Base-by-base conservation (phyloP, 2,888 invertebrate genomes). In the Amphiduros pacificus region DNA sequence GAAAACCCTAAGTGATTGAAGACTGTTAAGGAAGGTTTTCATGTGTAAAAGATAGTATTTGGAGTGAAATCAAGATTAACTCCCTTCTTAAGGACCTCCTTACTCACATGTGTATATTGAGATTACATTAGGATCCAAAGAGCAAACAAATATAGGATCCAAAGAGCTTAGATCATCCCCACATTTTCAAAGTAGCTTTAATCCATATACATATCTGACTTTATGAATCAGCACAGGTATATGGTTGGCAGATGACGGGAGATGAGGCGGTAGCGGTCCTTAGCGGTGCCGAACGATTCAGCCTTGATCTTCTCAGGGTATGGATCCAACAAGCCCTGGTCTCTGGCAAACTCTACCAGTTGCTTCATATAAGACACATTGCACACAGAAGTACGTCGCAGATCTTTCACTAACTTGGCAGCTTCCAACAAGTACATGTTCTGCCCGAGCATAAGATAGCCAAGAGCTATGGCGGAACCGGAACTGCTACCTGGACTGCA, bases 281-380 rank as follows among this genome's bases (percentile, higher is more conserved):
- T 36, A 27, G 61, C 20, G n/a, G 44, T 32, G 9, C 55, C 55
- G 32, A 40, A 61, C 17, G n/a, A 24, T 5, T 49, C 48, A 11
- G 61, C 50, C 50, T 41, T 40, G 1, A 61, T 44, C 28, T 22
- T 56, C n/a, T 36, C 26, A n/a, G 41, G 36, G 14, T 41, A 17
- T 24, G 17, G 26, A n/a, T 60, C 60, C 29, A 60, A 40, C 1
- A 48, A n/a, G 17, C 44, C 54, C 14, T 24, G 24, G 9, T 60
- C 60, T 9, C 54, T 31, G 9, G 60, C 60, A 48, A 28, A 40
- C 26, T 32, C 31, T 4, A 60, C 55, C 22, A 60, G 26, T 26
- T 60, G 55, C 20, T n/a, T 20, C 55, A 55, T 41, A 29, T 55
- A 55, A 48, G 36, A 27, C n/a, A 31, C 54, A 31, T 55, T 60